A percentile compares a stretch with the other conserved stretches of the same genome.
Conservation (phyloP, 1,140 invertebrate species). For the Sarcophaga peregrina region DNA sequence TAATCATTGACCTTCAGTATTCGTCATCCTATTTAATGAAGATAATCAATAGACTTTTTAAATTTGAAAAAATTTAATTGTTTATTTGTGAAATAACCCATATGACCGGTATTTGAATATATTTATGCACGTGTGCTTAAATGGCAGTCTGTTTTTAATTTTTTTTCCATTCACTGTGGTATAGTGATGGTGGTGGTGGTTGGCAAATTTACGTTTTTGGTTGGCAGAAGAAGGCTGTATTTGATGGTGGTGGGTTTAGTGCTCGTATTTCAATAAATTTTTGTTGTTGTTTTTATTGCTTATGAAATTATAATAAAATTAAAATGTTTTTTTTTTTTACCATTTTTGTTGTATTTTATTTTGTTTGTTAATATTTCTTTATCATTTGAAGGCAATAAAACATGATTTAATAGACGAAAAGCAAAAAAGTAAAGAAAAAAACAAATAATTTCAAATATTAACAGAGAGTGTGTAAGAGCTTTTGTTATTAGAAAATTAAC, state of each 20-base stretch:
- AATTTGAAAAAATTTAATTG: too few species aligned
- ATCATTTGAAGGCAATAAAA: conserved; percentile 5
- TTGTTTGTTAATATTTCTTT: conserved; percentile 16
- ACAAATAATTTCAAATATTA: too few species aligned
- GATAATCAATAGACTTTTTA: too few species aligned
- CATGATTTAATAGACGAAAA: not conserved
- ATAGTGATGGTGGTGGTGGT: not conserved
- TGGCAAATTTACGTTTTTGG: too few species aligned
- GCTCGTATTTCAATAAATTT: not conserved
- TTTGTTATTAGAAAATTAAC: conserved; percentile 7
- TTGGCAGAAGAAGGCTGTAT: too few species aligned
- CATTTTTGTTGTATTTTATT: too few species aligned
- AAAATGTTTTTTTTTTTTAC: not conserved
- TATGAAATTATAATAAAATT: conserved; percentile 6
- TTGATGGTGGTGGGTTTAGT: conserved; percentile 10
- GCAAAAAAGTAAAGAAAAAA: too few species aligned
- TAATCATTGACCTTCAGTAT: too few species aligned
- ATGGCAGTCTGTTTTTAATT: not conserved
- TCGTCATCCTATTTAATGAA: too few species aligned
- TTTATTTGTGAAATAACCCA: too few species aligned
- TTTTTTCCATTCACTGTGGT: not conserved
- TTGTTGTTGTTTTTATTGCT: not conserved
- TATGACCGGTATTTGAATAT: not conserved
- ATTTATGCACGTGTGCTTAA: not conserved
- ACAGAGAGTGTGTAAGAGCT: too few species aligned